Base-by-base conservation (phyloP, 2,113 vertebrate species). In the Cochlearius cochlearius region DNA sequence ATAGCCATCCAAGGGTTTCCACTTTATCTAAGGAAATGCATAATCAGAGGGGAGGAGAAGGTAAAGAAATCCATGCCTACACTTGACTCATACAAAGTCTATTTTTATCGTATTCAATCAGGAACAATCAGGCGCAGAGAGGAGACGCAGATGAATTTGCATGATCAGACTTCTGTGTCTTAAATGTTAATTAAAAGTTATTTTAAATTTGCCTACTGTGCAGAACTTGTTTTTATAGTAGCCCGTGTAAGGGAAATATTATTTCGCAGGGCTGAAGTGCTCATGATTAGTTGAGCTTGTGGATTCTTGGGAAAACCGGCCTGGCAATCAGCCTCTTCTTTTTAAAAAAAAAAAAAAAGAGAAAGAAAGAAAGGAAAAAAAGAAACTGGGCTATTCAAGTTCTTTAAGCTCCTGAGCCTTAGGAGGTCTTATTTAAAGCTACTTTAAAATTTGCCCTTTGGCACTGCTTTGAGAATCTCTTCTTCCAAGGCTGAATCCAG, bases 51-150 rank as follows among this genome's bases (percentile, higher is more conserved):
- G 94, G 94, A 96, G 93, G 96, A 96, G 95, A 94, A 94, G 75
- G 72, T 79, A 90, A 95, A 97, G 96, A 97, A 66, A 91, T 84
- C 95, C 82, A 59, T 81, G 64, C 86, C 90, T 89, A 92, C 59
- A 79, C 62, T 73, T 77, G 50, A 93, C 83, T 95, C 95, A 43
- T 50, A 77, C 91, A 86, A 84, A 66, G 66, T 97, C 97, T 98
- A 96, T 97, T 97, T 97, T 98, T 97, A 95, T 96, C 94, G 0
- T 85, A 92, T 95, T 97, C 97, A 97, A 98, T 98, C 98, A 98
- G 91, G 97, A 97, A 96, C 98, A 97, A 97, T 98, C 98, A 97
- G 97, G 90, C 93, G 12, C 83, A 77, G 90, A 96, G 93, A 95
- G 92, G 96, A 91, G 93, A 96, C 73, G 84, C 88, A 87, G 90